Percentiles rank a stretch among this genome's conserved stretches.
These are phyloP conservation scores for Styela plicata DNA, from an alignment of 23 tunicate genomes.

Conservation along the genomic window DNA sequence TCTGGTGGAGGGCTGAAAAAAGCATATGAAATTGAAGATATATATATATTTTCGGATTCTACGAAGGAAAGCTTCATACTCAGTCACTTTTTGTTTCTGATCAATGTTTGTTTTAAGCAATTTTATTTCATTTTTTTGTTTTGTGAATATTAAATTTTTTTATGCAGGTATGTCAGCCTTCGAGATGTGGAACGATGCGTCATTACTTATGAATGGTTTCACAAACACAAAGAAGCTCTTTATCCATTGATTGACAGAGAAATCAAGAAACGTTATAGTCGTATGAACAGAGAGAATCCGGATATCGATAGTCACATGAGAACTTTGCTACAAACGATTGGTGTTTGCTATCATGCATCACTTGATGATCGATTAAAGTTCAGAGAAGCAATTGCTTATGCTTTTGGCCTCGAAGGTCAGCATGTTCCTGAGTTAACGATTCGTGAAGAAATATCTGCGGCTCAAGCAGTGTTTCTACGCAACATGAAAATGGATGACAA, in stretches of 20 bases:
- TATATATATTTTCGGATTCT: no score
- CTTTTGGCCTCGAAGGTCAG: neutral
- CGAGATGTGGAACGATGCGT: conserved; percentile 63
- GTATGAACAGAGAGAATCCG: neutral
- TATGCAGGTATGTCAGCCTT: conserved; percentile 39
- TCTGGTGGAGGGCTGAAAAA: no score
- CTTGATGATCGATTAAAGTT: conserved; percentile 27
- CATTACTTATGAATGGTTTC: conserved; percentile 51
- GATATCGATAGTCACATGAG: conserved; percentile 21
- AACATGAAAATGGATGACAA: conserved; percentile 36
- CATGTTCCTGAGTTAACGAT: conserved; percentile 12
- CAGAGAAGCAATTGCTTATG: conserved; percentile 10
- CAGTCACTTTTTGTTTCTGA: no score
- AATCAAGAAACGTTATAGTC: conserved; percentile 4
- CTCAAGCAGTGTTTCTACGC: conserved; percentile 48
- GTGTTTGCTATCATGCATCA: conserved; percentile 67
- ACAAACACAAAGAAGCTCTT: conserved; percentile 15
- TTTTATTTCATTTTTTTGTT: no score
- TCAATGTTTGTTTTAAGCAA: no score
- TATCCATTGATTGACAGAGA: conserved; percentile 15
- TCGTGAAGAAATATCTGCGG: conserved; percentile 41
- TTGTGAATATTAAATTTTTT: no score
- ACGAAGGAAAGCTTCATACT: no score
- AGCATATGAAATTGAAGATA: no score
- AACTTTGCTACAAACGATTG: conserved; percentile 45